Base-by-base conservation (phyloP, 2,888 invertebrate genomes). In the Melinaea marsaeus region DNA sequence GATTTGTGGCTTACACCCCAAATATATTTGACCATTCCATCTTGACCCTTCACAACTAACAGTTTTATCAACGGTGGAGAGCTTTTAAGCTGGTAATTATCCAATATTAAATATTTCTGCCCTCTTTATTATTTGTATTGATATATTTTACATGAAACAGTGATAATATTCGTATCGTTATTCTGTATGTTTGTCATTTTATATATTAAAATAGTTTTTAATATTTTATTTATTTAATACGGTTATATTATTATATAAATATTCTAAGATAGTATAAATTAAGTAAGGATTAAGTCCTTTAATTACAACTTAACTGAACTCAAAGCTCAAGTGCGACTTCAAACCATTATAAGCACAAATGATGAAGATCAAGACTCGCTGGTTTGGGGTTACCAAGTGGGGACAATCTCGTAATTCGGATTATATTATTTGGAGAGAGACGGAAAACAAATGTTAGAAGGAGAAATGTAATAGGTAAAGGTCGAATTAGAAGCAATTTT, bases 401-500 rank as follows among this genome's bases (percentile, higher is more conserved):
- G 63, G 34, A 66, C 80, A 80, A 82, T 80, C 77, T 79, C 75
- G 75, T 68, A 68, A 66, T 57, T 54, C 46, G 67, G 74, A 75
- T 76, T 74, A 78, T 82, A 68, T 75, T 78, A 84, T 82, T 85
- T 80, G 64, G 74, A 85, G 71, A 63, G 81, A 70, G 83, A 82
- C 66, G 62, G 69, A 61, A 13, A 3, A 7, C 33, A 57, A 13
- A 74, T 54, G 66, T 63, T 70, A 69, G 71, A 74, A 69, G 57
- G 77, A 75, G 70, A 74, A 67, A 64, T 63, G 57, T 47, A 65
- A 55, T 22, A 59, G 74, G 78, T 79, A 78, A 75, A 72, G 74
- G 71, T 64, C 80, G 81, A 79, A 81, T 83, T 81, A 71, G 69
- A 22, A 22, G 37, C 37, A 37, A 42, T 42, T 42, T 7, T 5